Base-by-base conservation (phyloP, 2,888 invertebrate species). In the Ectemnius continuus region DNA sequence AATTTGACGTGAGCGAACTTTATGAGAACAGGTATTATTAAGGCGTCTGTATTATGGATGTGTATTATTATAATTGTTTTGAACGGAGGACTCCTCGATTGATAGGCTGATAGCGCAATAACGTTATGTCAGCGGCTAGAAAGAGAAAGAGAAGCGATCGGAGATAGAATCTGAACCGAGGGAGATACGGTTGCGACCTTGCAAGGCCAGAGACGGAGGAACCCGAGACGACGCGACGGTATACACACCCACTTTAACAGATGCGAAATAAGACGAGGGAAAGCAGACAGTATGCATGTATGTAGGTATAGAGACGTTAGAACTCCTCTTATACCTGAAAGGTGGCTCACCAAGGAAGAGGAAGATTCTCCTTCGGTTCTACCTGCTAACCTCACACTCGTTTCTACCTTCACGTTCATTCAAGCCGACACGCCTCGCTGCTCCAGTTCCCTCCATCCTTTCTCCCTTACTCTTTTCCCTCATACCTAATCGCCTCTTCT, bases 131-230 rank as follows among this genome's bases (percentile, higher is more conserved):
- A 20, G 11, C 36, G 58, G 28, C 57, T 57, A 59, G 13, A 56
- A 18, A 14, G 36, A 26, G 46, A 14, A 26, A 26, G 46, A 65
- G 47, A 65, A 62, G n/a, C 23, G 11, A 14, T 36, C 36, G 16
- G 36, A 58, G 67, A 67, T 63, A 61, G 36, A 60, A 74, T 77
- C 82, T 67, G 61, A 60, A 52, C 56, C 69, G 70, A 63, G 60
- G 61, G 59, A 69, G 36, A 36, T 61, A 61, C 45, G 72, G 79
- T 67, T 69, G 60, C 69, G 82, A 76, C 86, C 84, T 85, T 82
- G 81, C 84, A 86, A 86, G 86, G 86, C 74, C 84, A 75, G 66
- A n/a, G n/a, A n/a, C n/a, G n/a, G 58, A 69, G 69, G 67, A 67
- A 66, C 71, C 67, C 67, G 76, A 70, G 78, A 74, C 73, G 79